Conservation (phyloP, 2,113 vertebrate genomes). For the Chionodraco myersi region DNA sequence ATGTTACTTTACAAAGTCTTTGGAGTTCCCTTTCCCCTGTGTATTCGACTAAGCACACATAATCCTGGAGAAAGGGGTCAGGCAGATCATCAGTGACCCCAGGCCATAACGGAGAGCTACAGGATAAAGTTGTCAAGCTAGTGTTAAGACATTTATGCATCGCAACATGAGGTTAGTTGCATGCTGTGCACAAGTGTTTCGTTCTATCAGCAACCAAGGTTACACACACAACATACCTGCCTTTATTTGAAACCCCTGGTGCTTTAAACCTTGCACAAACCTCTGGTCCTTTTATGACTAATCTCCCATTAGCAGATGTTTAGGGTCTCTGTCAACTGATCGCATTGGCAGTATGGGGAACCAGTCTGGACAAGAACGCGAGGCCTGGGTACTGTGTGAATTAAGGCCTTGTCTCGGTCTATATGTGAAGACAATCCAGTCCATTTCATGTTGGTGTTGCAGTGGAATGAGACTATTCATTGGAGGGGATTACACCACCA, state of each 20-base stretch:
- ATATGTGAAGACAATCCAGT: too few relatives aligned
- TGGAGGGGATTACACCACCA: neutral
- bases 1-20: neutral
- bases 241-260: constrained; percentile 33
- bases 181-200: constrained; percentile 3
- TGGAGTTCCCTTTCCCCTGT: neutral
- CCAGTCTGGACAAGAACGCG: constrained; percentile 72
- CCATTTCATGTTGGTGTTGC: neutral
- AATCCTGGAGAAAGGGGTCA: constrained; percentile 36
- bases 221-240: neutral
- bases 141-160: constrained; percentile 32
- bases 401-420: neutral
- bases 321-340: constrained; percentile 73
- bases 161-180: neutral
- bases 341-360: constrained; percentile 50
- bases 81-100: constrained; percentile 27
- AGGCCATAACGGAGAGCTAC: constrained; percentile 3
- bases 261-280: constrained; percentile 27
- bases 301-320: constrained; percentile 59
- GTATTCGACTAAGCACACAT: constrained; percentile 28
- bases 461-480: neutral
- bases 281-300: constrained; percentile 60
- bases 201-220: constrained; percentile 47
- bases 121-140: constrained; percentile 43
- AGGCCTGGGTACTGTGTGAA: constrained; percentile 51